These are phyloP conservation scores for Drosophila neotestacea DNA, from an alignment of 2,888 invertebrate genomes.

Conservation along the genomic window DNA sequence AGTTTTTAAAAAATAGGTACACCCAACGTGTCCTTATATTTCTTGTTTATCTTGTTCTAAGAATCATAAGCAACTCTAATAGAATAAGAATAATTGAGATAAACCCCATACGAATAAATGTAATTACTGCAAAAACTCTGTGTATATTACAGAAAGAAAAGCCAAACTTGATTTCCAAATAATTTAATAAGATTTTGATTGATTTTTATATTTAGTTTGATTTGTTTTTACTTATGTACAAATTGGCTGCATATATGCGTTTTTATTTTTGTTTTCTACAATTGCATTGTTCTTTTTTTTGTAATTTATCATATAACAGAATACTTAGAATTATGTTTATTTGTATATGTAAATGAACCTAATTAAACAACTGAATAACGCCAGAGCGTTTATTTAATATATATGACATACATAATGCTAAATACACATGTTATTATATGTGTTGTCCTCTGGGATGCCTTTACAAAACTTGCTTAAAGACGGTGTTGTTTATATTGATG, in stretches of 20 bases:
- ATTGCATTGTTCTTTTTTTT: slow-evolving; percentile 69
- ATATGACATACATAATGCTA: slow-evolving; percentile 21
- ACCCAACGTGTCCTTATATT: no score
- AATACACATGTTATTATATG: slow-evolving; percentile 13
- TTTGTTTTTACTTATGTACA: slow-evolving; percentile 65
- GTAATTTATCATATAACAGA: slow-evolving; percentile 63
- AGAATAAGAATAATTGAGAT: no score
- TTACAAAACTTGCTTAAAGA: slow-evolving; percentile 37
- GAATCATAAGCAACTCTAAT: no score
- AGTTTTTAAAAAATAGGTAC: no score
- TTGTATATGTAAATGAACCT: slow-evolving; percentile 54
- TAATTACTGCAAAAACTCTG: no score
- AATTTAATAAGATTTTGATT: slow-evolving; percentile 67
- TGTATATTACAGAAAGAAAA: slow-evolving; percentile 28
- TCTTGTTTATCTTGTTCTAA: no score
- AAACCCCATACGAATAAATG: no score
- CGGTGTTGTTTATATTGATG: slow-evolving; percentile 21
- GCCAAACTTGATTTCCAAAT: slow-evolving; percentile 69
- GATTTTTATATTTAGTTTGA: slow-evolving; percentile 46
- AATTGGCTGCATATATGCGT: slow-evolving; percentile 68
- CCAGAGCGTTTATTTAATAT: slow-evolving; percentile 17
- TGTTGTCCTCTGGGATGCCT: slow-evolving; percentile 31
- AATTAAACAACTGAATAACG: slow-evolving; percentile 63
- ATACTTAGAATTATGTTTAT: slow-evolving; percentile 63
- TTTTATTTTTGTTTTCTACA: slow-evolving; percentile 59